Base-by-base conservation (phyloP, 2,888 invertebrate genomes). In the Clostera curtula region DNA sequence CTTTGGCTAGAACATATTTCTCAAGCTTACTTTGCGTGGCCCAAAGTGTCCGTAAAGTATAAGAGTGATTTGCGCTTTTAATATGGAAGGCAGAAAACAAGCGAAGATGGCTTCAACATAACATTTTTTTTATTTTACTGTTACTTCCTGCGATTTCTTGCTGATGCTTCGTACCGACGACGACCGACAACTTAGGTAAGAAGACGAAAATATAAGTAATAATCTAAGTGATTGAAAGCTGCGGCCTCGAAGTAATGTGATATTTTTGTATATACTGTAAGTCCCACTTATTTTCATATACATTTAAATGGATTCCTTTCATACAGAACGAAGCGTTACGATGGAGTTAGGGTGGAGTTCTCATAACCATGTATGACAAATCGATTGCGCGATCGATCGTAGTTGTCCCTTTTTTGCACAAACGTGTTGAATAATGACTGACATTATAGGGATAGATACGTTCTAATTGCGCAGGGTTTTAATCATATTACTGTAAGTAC, bases 241-340 rank as follows among this genome's bases (percentile, higher is more conserved):
- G 83, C 83, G 83, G 83, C 83, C 83, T 83, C 82, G 79, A 82
- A 79, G 76, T 82, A 77, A 77, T 83, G 83, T 83, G 83, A 83
- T 83, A 83, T 83, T 82, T 83, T 82, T 83, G 83, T 83, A 83
- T 79, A 83, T 82, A 80, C 75, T 80, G 79, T 83, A 80, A 83
- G 83, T 79, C 77, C 73, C 69, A 79, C 69, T 83, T 82, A 82
- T 83, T 83, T 83, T 83, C 83, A 68, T 82, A 82, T 66, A 83
- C 77, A 79, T 83, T 82, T 82, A 79, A 80, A 80, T 75, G 73
- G 75, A 70, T 76, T 80, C 63, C 65, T 77, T 80, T 79, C 55
- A 59, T 69, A 73, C 68, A 62, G 72, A 71, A 69, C 60, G 73
- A 67, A 69, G 66, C 69, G 67, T 70, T 66, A 62, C 62, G 67